These are phyloP conservation scores for Pseudomyrmex flavicornis DNA, from an alignment of 1,140 invertebrate species.

Conservation along the genomic window DNA sequence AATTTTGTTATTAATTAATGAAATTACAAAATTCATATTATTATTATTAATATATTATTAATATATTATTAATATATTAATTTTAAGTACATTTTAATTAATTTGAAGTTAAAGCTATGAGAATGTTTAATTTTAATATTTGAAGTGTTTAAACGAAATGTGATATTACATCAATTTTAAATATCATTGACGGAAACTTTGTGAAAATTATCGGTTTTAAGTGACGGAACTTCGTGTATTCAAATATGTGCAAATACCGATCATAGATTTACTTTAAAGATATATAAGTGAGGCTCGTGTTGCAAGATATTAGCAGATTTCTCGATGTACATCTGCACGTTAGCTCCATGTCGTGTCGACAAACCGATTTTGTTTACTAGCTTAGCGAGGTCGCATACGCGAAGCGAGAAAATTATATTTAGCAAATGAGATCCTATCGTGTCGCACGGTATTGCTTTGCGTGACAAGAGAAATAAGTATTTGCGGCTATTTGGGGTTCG, in stretches of 20 bases:
- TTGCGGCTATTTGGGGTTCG: constrained; percentile 48
- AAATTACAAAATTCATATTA: too few relatives aligned
- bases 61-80: too few relatives aligned
- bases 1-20: too few relatives aligned
- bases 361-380: constrained; percentile 69
- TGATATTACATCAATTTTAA: not conserved
- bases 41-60: too few relatives aligned
- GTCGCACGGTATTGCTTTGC: constrained; percentile 56
- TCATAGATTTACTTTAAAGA: not conserved
- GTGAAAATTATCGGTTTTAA: not conserved
- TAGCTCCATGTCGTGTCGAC: constrained; percentile 43
- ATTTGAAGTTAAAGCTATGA: too few relatives aligned
- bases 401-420: constrained; percentile 68
- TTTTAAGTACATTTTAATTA: too few relatives aligned
- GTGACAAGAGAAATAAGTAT: constrained; percentile 66
- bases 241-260: not conserved
- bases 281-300: not conserved
- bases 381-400: constrained; percentile 6
- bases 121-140: too few relatives aligned
- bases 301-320: constrained; percentile 30
- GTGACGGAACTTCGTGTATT: not conserved
- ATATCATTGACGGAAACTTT: not conserved
- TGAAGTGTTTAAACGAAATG: too few relatives aligned
- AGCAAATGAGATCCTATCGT: constrained; percentile 67
- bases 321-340: constrained; percentile 24